These are phyloP conservation scores for Meiosimyza platycephala DNA, from an alignment of 2,888 invertebrate species.

Conservation along the genomic window DNA sequence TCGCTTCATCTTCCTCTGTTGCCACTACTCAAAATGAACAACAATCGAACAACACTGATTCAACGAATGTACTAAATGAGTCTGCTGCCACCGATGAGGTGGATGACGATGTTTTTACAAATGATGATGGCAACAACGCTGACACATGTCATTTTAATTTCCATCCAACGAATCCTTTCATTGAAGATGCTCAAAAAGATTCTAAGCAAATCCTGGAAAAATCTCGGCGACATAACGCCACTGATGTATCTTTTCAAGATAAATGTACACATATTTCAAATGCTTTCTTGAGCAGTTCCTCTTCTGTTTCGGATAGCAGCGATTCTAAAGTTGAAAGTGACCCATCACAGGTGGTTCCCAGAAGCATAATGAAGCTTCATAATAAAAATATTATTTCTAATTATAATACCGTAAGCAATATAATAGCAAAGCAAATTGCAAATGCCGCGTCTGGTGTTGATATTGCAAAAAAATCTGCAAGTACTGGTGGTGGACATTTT, in stretches of 20 bases:
- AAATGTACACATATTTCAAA: conserved; percentile 36
- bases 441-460: conserved; percentile 55
- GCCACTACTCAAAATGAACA: neutral
- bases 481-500: conserved; percentile 68
- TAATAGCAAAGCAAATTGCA: conserved; percentile 62
- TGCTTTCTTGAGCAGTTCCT: conserved; percentile 53
- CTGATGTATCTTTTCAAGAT: conserved; percentile 34
- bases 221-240: neutral
- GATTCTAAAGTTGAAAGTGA: neutral
- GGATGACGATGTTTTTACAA: conserved; percentile 56
- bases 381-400: conserved; percentile 59
- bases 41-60: conserved; percentile 20
- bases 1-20: neutral
- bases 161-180: conserved; percentile 65
- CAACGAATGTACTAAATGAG: conserved; percentile 27
- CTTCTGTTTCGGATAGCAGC: conserved; percentile 38
- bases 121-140: conserved; percentile 30
- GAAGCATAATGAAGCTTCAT: conserved; percentile 55
- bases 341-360: conserved; percentile 39
- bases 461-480: conserved; percentile 56
- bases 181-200: conserved; percentile 53
- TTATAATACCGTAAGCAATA: conserved; percentile 60
- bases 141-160: conserved; percentile 52
- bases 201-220: neutral
- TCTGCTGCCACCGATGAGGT: conserved; percentile 1